These are phyloP conservation scores for Lasioglossum albipes DNA, from an alignment of 1,140 invertebrate species.

Conservation along the genomic window DNA sequence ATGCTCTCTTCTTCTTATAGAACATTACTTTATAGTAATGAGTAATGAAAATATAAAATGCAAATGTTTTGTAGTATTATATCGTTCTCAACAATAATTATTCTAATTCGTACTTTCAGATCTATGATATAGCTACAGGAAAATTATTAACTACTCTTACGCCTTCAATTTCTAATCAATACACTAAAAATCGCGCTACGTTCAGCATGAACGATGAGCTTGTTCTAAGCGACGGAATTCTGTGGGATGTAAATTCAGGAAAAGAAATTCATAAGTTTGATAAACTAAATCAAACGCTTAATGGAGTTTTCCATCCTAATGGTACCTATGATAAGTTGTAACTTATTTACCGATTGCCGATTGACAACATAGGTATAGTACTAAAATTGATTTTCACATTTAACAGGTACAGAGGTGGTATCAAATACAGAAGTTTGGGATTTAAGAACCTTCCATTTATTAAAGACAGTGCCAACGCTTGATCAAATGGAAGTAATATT, in stretches of 20 bases:
- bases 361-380: neutral
- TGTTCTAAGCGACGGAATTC: conserved; percentile 94
- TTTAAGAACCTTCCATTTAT: conserved; percentile 94
- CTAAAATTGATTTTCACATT: neutral
- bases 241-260: conserved; percentile 95
- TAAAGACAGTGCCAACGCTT: conserved; percentile 94
- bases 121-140: conserved; percentile 95
- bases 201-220: conserved; percentile 97
- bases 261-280: conserved; percentile 98
- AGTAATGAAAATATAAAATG: neutral
- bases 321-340: conserved; percentile 77
- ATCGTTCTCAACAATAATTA: too few relatives aligned
- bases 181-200: conserved; percentile 95
- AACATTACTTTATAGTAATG: too few relatives aligned
- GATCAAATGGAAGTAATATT: conserved; percentile 92
- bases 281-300: conserved; percentile 96
- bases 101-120: conserved; percentile 78
- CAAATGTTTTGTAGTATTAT: too few relatives aligned
- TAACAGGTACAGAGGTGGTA: conserved; percentile 87
- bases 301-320: conserved; percentile 98
- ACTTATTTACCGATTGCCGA: neutral
- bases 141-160: conserved; percentile 86
- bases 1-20: conserved; percentile 60
- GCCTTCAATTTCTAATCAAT: conserved; percentile 92
- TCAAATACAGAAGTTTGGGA: conserved; percentile 98